Evolutionary conservation across 2,113 vertebrate genomes (phyloP).

Genomic region (Capricornis sumatraensis): DNA sequence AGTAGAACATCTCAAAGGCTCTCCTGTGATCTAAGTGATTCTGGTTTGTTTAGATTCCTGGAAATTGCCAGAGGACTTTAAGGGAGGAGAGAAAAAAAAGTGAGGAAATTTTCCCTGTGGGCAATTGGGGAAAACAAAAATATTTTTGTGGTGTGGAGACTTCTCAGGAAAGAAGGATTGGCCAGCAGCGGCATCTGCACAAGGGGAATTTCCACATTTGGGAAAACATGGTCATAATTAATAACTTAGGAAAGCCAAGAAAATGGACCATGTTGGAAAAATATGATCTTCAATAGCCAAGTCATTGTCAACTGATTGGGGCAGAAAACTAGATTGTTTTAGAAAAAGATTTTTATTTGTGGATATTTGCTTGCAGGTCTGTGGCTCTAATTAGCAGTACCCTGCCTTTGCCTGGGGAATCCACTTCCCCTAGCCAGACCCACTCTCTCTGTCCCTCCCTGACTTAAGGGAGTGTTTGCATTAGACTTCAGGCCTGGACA

Average conservation of each 20-base stretch:
- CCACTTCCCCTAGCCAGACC: background rate
- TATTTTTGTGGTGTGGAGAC: conserved; percentile 78
- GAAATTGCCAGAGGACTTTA: conserved; percentile 72
- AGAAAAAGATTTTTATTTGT: conserved; percentile 55
- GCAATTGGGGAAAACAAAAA: conserved; percentile 80
- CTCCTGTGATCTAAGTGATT: conserved; percentile 63
- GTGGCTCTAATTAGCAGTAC: background rate
- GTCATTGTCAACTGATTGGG: conserved; percentile 57
- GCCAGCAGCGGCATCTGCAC: conserved; percentile 71
- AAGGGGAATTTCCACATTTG: conserved; percentile 83
- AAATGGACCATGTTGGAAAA: conserved; percentile 68
- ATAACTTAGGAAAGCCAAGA: conserved; percentile 67
- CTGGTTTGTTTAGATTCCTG: conserved; percentile 71
- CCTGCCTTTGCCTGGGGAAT: background rate
- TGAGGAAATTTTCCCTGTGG: conserved; percentile 81
- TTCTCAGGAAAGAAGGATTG: conserved; percentile 72
- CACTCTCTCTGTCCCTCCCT: background rate
- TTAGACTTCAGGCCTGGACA: background rate
- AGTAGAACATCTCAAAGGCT: conserved; percentile 49
- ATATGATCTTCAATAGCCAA: conserved; percentile 56
- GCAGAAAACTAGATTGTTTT: conserved; percentile 51
- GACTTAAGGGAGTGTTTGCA: background rate
- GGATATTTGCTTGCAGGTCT: background rate
- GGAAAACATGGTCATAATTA: conserved; percentile 76
- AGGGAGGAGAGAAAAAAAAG: conserved; percentile 58